phyloP scores from a whole-genome alignment of 53 echinoderm and acorn worm genomes.

The Mesocentrotus franciscanus region DNA sequence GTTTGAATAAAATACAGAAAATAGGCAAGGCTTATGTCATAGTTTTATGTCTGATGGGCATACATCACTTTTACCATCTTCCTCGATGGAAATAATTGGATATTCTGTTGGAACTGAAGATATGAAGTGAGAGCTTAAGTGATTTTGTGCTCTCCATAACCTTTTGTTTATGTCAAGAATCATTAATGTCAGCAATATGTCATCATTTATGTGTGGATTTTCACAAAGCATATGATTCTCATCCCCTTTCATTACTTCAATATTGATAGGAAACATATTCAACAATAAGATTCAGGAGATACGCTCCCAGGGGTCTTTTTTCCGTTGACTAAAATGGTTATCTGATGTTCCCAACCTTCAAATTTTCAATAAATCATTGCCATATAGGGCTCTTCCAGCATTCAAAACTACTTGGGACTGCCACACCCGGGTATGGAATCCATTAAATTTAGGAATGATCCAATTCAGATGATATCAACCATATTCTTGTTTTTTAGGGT shows the following conservation, averaged over 20 bases:
- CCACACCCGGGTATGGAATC: background rate
- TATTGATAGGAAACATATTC: background rate
- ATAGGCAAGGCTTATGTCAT: too few species aligned
- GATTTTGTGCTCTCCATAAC: background rate
- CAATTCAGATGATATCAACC: background rate
- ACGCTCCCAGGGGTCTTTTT: background rate
- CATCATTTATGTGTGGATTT: background rate
- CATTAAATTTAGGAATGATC: background rate
- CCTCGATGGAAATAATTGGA: background rate
- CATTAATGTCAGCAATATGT: background rate
- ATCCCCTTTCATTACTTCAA: background rate
- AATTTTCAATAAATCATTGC: background rate
- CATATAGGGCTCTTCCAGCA: background rate
- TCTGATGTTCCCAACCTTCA: constrained; percentile 10
- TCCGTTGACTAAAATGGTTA: background rate
- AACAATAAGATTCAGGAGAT: background rate
- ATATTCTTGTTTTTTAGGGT: background rate
- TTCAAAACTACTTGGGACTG: background rate
- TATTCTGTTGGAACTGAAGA: background rate
- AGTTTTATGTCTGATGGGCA: too few species aligned
- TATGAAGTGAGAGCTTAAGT: background rate
- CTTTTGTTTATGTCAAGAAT: background rate
- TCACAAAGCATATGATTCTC: background rate
- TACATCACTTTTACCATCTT: background rate
- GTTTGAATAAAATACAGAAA: too few species aligned